A percentile compares a stretch with the other conserved stretches of the same genome.
Conservation (phyloP, 2,113 vertebrate genomes). For the Amazona vittata region DNA sequence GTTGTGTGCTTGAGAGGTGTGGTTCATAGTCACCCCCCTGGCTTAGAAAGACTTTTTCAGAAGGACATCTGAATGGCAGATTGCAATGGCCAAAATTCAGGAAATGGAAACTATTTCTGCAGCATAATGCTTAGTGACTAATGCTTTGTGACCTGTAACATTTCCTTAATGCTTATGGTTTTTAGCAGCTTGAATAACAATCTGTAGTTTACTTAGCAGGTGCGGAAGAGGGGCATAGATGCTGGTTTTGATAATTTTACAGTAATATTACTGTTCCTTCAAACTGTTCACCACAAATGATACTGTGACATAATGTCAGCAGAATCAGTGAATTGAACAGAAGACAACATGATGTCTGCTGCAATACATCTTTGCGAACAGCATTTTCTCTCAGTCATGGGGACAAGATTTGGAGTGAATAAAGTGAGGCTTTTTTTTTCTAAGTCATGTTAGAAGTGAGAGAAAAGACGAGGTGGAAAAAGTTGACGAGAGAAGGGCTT, state of each 20-base stretch:
- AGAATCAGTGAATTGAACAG: neutral
- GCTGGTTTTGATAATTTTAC: neutral
- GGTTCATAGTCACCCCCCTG: neutral
- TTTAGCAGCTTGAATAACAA: neutral
- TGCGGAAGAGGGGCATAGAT: neutral
- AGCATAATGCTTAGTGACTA: neutral
- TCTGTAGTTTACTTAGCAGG: neutral
- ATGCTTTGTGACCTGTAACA: neutral
- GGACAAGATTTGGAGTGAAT: neutral
- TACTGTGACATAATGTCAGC: neutral
- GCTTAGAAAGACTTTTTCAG: neutral
- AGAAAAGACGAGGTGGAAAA: neutral
- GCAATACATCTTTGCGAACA: neutral
- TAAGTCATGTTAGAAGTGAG: neutral
- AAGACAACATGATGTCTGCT: neutral
- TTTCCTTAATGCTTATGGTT: neutral
- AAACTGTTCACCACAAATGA: neutral
- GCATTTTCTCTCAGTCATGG: neutral
- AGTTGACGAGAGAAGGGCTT: neutral
- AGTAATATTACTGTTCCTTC: neutral
- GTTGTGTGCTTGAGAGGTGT: neutral
- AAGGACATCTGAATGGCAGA: neutral
- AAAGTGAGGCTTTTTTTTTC: neutral
- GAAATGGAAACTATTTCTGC: neutral
- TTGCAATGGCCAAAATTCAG: neutral